phyloP scores from a whole-genome alignment of 2,113 vertebrate species.

The Melanerpes formicivorus region DNA sequence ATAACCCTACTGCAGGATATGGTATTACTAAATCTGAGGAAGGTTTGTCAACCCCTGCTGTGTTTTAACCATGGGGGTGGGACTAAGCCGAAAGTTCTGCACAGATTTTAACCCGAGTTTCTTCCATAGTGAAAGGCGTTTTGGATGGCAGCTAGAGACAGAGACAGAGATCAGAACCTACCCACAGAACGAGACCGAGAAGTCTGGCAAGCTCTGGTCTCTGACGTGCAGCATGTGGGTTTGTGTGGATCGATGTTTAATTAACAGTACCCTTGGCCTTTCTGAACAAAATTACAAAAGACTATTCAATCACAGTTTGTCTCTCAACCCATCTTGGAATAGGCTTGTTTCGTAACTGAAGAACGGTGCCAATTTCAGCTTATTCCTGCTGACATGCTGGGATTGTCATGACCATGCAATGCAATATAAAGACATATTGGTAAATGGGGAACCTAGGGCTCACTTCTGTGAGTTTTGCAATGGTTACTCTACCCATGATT shows the following conservation, averaged over 20 bases:
- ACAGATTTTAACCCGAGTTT: neutral
- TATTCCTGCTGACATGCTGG: conserved; percentile 3
- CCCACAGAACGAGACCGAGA: neutral
- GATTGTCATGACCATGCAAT: conserved; percentile 32
- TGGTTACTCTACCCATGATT: conserved; percentile 14
- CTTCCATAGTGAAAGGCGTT: neutral
- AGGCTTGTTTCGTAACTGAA: conserved; percentile 23
- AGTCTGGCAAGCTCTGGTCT: neutral
- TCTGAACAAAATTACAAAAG: conserved; percentile 10
- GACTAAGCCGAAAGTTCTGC: neutral
- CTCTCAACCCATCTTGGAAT: neutral
- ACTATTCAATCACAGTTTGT: neutral
- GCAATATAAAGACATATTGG: conserved; percentile 42
- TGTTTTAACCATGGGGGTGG: neutral
- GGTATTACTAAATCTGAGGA: neutral
- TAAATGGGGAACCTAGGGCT: neutral
- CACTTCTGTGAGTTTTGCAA: conserved; percentile 38
- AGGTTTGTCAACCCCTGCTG: neutral
- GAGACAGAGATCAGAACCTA: neutral
- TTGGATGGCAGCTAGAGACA: neutral
- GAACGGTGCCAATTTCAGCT: conserved; percentile 2
- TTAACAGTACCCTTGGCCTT: neutral
- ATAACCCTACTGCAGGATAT: neutral
- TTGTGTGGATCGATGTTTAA: neutral
- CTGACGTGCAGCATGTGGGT: neutral